These are phyloP conservation scores for Copidosoma aretas DNA, from an alignment of 2,888 invertebrate genomes.

Conservation along the genomic window DNA sequence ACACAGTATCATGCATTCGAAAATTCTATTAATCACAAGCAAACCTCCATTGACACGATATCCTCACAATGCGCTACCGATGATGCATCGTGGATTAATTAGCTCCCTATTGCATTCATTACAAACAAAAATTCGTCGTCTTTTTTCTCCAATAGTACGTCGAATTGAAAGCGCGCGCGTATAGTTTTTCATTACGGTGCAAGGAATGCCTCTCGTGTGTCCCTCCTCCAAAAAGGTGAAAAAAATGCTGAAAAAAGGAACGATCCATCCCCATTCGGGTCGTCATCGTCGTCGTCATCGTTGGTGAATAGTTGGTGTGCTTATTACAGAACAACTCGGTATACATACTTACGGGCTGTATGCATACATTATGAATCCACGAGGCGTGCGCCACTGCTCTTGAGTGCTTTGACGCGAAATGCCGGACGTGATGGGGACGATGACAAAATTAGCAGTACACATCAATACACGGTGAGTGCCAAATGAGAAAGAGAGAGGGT, in stretches of 20 bases:
- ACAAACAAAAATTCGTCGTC: too few species aligned
- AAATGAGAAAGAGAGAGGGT: background rate
- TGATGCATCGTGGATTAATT: too few species aligned
- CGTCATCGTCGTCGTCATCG: too few species aligned
- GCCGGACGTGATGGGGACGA: conserved; percentile 41
- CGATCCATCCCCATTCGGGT: background rate
- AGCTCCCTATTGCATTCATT: too few species aligned
- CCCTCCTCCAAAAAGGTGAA: background rate
- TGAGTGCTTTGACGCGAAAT: conserved; percentile 5
- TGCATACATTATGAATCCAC: conserved; percentile 18
- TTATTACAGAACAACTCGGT: conserved; percentile 6
- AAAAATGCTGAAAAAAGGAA: conserved; percentile 8
- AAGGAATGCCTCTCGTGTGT: background rate
- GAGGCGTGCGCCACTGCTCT: conserved; percentile 1
- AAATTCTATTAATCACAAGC: too few species aligned
- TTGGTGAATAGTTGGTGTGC: conserved; percentile 9
- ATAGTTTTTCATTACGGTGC: too few species aligned
- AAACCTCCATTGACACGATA: too few species aligned
- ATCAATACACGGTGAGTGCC: conserved; percentile 23
- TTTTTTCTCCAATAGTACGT: too few species aligned
- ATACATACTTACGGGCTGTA: background rate
- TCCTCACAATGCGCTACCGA: too few species aligned
- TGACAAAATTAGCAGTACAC: conserved; percentile 33
- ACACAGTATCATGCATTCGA: too few species aligned
- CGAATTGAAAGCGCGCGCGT: too few species aligned